phyloP scores from a whole-genome alignment of 1,140 invertebrate genomes.

The Cherax destructor region DNA sequence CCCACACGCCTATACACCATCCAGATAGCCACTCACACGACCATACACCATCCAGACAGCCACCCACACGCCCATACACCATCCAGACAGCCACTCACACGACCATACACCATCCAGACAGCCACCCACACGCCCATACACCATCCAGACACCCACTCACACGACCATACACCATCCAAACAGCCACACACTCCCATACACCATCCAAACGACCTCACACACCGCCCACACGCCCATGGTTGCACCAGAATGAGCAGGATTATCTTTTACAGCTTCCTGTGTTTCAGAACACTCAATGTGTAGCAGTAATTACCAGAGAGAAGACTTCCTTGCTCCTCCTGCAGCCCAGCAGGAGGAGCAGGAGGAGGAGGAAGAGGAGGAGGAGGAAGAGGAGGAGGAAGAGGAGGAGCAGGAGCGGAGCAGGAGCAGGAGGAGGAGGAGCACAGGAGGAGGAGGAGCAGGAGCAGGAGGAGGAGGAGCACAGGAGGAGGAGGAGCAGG shows the following conservation, averaged over 20 bases:
- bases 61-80: too few relatives aligned
- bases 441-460: not conserved
- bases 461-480: not conserved
- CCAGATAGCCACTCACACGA: too few relatives aligned
- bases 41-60: too few relatives aligned
- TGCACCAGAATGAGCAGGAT: not conserved
- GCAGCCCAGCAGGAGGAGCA: not conserved
- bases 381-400: not conserved
- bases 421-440: not conserved
- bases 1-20: not conserved
- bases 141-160: not conserved
- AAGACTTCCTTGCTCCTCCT: not conserved
- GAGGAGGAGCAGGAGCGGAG: not conserved
- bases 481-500: not conserved
- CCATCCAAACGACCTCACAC: too few relatives aligned
- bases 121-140: not conserved
- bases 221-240: too few relatives aligned
- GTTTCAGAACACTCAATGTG: not conserved
- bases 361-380: not conserved
- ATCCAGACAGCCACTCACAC: too few relatives aligned
- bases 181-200: too few relatives aligned
- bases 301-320: not conserved
- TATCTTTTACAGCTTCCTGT: not conserved
- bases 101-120: not conserved
- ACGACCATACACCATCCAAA: too few relatives aligned